Base-by-base conservation (phyloP, 2,113 vertebrate genomes). In the Microtus montanus region DNA sequence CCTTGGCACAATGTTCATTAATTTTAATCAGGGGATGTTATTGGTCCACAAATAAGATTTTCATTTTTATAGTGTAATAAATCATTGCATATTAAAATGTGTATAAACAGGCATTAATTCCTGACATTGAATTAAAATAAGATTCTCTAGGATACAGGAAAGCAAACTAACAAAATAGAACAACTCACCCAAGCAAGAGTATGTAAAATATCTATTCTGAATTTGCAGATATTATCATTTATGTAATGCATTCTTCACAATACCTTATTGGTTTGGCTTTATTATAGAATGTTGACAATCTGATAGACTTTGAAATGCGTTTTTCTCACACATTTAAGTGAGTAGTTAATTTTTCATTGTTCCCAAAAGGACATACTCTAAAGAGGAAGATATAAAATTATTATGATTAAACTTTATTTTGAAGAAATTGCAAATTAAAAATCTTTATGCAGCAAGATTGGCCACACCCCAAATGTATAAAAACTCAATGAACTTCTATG, bases 181-280 rank as follows among this genome's bases (percentile, higher is more conserved):
- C 64, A 44, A 1, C 35, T n/a, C 44, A 9, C 5, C 10, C 17
- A 33, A 6, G 1, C 0, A 79, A 7, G 83, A 7, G 4, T 52
- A 33, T 74, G 22, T 49, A 71, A 38, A 89, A 92, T 63, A 20
- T 1, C n/a, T 87, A 8, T 38, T 70, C 3, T 44, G 24, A 26
- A 17, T 58, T 89, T 80, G 30, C 26, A 33, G 20, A 89, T 64
- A 66, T 82, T 94, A 52, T 38, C 66, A 52, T 1, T 80, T 83
- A 47, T n/a, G 82, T 89, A 86, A 47, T 41, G 68, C 75, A 15
- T 71, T 94, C 84, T 70, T 82, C 49, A 78, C 49, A 35, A 44
- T 63, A 3, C 66, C 78, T 95, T 93, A 54, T 93, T 78, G 13
- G 47, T 66, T 35, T 93, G 33, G 19, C 28, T 94, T 92, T 19